phyloP scores from a whole-genome alignment of 2,113 vertebrate genomes.

The Physeter macrocephalus region DNA sequence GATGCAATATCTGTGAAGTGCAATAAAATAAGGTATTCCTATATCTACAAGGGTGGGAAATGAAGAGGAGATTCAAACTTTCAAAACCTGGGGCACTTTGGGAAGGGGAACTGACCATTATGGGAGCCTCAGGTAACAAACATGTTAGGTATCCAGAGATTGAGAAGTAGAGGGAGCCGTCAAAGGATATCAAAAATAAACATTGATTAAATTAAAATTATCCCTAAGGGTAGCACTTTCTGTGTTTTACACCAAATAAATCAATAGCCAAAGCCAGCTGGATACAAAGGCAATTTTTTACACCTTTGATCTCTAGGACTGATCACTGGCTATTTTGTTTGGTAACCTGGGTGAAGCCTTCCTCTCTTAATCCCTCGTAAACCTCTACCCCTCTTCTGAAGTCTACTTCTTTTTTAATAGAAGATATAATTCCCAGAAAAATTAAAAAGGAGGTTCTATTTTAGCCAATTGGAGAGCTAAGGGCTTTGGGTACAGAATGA shows the following conservation, averaged over 20 bases:
- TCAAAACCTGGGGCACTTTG: neutral
- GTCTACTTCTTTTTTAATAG: neutral
- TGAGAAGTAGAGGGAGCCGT: neutral
- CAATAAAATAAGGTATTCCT: neutral
- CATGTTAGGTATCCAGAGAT: neutral
- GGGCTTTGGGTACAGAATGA: neutral
- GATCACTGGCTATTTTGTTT: conserved; percentile 5
- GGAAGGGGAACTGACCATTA: neutral
- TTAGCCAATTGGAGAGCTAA: neutral
- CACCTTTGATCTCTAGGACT: neutral
- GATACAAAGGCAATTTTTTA: neutral
- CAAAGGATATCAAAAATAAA: neutral
- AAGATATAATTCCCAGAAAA: neutral
- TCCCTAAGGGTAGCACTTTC: neutral
- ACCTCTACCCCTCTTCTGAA: neutral
- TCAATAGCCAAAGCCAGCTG: neutral
- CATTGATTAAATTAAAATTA: conserved; percentile 9
- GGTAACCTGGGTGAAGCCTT: neutral
- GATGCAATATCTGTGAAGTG: neutral
- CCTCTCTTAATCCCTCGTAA: neutral
- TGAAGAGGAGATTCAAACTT: neutral
- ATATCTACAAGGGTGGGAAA: neutral
- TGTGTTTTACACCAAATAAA: conserved; percentile 31
- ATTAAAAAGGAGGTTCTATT: neutral
- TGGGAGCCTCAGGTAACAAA: neutral